Conservation (phyloP, 1,140 invertebrate species). For the Drosophila lini region DNA sequence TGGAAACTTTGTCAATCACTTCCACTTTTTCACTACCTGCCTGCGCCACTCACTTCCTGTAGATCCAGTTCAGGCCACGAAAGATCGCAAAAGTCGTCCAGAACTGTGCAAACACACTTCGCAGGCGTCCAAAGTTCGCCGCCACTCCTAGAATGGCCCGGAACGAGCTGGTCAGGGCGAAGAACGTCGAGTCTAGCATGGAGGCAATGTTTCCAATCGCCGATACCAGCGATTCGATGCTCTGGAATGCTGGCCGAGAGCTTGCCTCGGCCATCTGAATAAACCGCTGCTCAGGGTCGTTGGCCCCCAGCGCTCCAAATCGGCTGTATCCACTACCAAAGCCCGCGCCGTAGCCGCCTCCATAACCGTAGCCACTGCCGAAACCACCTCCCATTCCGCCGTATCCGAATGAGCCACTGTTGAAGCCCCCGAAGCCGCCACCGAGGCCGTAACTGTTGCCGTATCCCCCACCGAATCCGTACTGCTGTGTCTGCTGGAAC, state of each 20-base stretch:
- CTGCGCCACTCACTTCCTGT: constrained; percentile 86
- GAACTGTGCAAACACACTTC: constrained; percentile 92
- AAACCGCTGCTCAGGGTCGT: constrained; percentile 87
- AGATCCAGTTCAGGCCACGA: constrained; percentile 91
- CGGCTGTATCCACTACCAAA: constrained; percentile 83
- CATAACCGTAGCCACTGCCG: constrained; percentile 39
- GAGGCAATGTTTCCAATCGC: constrained; percentile 97
- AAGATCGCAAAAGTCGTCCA: constrained; percentile 94
- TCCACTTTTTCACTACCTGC: neutral
- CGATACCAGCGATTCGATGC: constrained; percentile 95
- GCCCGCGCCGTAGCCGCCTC: constrained; percentile 76
- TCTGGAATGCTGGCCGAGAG: constrained; percentile 95
- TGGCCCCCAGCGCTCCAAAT: constrained; percentile 85
- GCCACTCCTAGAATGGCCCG: constrained; percentile 97
- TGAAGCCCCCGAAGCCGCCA: constrained; percentile 45
- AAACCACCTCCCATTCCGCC: constrained; percentile 51
- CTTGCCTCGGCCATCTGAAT: constrained; percentile 95
- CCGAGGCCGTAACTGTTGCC: constrained; percentile 41
- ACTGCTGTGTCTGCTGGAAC: constrained; percentile 53
- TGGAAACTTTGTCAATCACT: neutral
- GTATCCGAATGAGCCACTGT: constrained; percentile 47
- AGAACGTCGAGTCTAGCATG: constrained; percentile 98
- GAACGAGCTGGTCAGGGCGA: constrained; percentile 97
- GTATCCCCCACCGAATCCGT: constrained; percentile 44
- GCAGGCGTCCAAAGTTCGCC: constrained; percentile 94